These are phyloP conservation scores for Pteromalus puparum DNA, from an alignment of 1,140 invertebrate species.

Conservation along the genomic window DNA sequence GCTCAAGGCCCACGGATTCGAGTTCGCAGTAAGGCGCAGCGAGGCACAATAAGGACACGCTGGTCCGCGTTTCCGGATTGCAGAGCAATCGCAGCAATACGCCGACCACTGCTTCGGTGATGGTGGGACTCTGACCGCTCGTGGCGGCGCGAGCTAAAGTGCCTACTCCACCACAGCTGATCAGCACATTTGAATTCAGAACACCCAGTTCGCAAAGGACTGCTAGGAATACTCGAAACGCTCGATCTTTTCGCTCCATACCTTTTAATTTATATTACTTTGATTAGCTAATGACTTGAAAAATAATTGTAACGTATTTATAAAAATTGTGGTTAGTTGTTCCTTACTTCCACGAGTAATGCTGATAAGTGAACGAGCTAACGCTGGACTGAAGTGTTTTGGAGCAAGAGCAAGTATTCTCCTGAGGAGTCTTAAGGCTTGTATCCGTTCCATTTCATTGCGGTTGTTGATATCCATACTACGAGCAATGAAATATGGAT, in stretches of 20 bases:
- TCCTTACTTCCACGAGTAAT: slow-evolving; percentile 83
- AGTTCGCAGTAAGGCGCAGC: slow-evolving; percentile 95
- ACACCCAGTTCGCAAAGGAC: slow-evolving; percentile 92
- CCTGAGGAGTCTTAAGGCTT: slow-evolving; percentile 89
- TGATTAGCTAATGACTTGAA: not conserved
- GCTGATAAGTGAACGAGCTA: slow-evolving; percentile 86
- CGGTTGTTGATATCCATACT: slow-evolving; percentile 89
- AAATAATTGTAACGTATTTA: not conserved
- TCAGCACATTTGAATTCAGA: slow-evolving; percentile 87
- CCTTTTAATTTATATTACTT: slow-evolving; percentile 76
- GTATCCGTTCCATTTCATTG: slow-evolving; percentile 92
- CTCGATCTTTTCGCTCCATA: slow-evolving; percentile 85
- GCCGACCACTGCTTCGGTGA: slow-evolving; percentile 90
- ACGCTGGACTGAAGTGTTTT: slow-evolving; percentile 78
- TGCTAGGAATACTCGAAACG: slow-evolving; percentile 88
- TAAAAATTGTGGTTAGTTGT: not conserved
- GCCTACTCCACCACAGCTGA: slow-evolving; percentile 88
- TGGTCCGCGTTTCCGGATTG: slow-evolving; percentile 87
- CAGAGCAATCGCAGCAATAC: slow-evolving; percentile 92
- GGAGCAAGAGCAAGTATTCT: slow-evolving; percentile 82
- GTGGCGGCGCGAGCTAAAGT: slow-evolving; percentile 88
- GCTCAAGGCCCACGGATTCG: slow-evolving; percentile 81
- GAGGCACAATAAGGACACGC: slow-evolving; percentile 87
- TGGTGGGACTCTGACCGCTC: slow-evolving; percentile 85
- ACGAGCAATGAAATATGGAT: slow-evolving; percentile 88